Conservation (phyloP, 1,140 invertebrate genomes). For the Drosophila arizonae region DNA sequence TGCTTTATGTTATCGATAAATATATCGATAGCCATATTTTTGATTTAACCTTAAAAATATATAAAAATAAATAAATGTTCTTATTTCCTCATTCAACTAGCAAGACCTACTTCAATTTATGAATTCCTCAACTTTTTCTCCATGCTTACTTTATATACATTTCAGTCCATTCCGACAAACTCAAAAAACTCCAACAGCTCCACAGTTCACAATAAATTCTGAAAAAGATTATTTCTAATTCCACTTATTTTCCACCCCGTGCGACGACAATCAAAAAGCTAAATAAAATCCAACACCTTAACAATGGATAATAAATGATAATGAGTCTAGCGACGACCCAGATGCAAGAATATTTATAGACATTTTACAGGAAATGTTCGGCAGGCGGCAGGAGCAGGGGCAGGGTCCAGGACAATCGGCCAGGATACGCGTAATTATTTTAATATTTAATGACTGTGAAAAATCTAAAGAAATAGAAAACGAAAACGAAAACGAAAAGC, state of each 20-base stretch:
- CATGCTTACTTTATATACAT: not conserved
- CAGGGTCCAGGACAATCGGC: slow-evolving; percentile 5
- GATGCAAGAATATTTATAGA: not conserved
- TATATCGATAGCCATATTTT: not conserved
- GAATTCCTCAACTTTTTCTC: too few species aligned
- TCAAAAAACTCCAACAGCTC: not conserved
- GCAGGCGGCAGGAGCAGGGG: too few species aligned
- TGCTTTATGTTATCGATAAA: not conserved
- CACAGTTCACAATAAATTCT: not conserved
- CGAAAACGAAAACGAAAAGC: slow-evolving; percentile 11
- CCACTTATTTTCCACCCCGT: not conserved
- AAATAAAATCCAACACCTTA: slow-evolving; percentile 48
- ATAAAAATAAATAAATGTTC: too few species aligned
- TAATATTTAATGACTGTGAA: slow-evolving; percentile 69
- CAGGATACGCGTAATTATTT: slow-evolving; percentile 63
- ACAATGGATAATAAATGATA: slow-evolving; percentile 67
- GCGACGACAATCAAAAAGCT: not conserved
- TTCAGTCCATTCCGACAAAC: not conserved
- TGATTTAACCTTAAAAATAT: too few species aligned
- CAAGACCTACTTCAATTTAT: too few species aligned
- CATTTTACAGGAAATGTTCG: not conserved
- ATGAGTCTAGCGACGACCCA: slow-evolving; percentile 34
- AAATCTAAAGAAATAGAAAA: slow-evolving; percentile 32
- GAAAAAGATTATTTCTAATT: not conserved
- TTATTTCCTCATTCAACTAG: too few species aligned